Conservation (phyloP, 2,113 vertebrate genomes). For the Corythoichthys haematopterus region DNA sequence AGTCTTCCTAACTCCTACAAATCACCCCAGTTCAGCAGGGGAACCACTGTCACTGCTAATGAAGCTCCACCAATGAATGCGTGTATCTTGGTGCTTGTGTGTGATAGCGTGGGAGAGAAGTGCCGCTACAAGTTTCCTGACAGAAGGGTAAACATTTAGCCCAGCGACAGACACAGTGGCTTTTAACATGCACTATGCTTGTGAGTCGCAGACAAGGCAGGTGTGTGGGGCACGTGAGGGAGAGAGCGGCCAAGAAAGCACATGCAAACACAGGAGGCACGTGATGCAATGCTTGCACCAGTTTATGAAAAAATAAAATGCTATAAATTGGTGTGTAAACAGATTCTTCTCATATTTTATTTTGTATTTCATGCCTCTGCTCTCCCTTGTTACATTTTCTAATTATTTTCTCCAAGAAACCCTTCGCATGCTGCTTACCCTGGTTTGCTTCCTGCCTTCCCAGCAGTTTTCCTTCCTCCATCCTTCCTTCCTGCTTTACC, state of each 20-base stretch:
- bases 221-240: conserved; percentile 24
- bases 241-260: conserved; percentile 33
- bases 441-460: conserved; percentile 2
- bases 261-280: not conserved
- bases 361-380: not conserved
- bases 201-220: conserved; percentile 32
- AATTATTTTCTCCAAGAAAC: conserved; percentile 19
- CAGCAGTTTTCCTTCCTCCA: conserved; percentile 21
- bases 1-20: conserved; percentile 21
- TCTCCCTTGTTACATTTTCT: conserved; percentile 28
- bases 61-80: conserved; percentile 10
- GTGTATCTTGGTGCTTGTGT: conserved; percentile 18
- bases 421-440: conserved; percentile 15
- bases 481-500: conserved; percentile 27
- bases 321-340: conserved; percentile 10
- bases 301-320: not conserved
- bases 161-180: conserved; percentile 33
- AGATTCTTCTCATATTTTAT: not conserved
- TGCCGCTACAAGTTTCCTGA: conserved; percentile 18
- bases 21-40: conserved; percentile 13
- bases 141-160: conserved; percentile 54
- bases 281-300: not conserved
- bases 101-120: conserved; percentile 32
- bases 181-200: conserved; percentile 35
- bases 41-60: conserved; percentile 12